These are phyloP conservation scores for Catamblyrhynchus diadema DNA, from an alignment of 2,797 vertebrate genomes.

Conservation along the genomic window DNA sequence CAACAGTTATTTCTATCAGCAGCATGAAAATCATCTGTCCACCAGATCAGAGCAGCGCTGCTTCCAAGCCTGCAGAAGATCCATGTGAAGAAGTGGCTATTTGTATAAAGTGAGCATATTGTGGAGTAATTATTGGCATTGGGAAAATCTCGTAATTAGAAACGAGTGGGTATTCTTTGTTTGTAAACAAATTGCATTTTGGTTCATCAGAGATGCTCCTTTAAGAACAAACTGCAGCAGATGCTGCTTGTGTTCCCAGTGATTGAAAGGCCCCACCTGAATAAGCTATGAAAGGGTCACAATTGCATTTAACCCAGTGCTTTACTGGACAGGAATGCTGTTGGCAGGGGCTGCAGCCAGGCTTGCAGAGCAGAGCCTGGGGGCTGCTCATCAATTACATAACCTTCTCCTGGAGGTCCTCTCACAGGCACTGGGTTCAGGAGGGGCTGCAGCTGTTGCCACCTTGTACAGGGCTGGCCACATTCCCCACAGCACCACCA, in stretches of 20 bases:
- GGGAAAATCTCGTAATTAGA: slow-evolving; percentile 33
- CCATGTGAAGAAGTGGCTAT: slow-evolving; percentile 37
- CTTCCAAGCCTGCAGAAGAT: slow-evolving; percentile 34
- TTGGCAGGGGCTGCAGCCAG: neutral
- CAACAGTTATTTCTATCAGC: slow-evolving; percentile 38
- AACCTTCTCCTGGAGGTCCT: neutral
- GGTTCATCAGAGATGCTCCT: slow-evolving; percentile 43
- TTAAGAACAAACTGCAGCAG: slow-evolving; percentile 56
- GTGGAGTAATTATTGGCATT: slow-evolving; percentile 50
- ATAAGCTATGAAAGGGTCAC: slow-evolving; percentile 32
- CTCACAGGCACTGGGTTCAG: rapidly evolving
- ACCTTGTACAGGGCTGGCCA: neutral
- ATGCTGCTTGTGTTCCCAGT: neutral
- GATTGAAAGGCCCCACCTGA: slow-evolving; percentile 54
- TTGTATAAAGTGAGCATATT: slow-evolving; percentile 53
- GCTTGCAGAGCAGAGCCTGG: neutral
- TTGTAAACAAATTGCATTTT: slow-evolving; percentile 52
- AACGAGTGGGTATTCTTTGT: slow-evolving; percentile 44
- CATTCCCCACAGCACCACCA: neutral
- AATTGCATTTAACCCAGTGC: neutral
- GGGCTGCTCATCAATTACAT: neutral
- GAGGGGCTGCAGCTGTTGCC: neutral
- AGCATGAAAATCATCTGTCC: slow-evolving; percentile 46
- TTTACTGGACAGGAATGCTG: neutral
- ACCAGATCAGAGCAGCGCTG: neutral